Conservation (phyloP, 2,113 vertebrate species). For the Heterotilapia buettikoferi region DNA sequence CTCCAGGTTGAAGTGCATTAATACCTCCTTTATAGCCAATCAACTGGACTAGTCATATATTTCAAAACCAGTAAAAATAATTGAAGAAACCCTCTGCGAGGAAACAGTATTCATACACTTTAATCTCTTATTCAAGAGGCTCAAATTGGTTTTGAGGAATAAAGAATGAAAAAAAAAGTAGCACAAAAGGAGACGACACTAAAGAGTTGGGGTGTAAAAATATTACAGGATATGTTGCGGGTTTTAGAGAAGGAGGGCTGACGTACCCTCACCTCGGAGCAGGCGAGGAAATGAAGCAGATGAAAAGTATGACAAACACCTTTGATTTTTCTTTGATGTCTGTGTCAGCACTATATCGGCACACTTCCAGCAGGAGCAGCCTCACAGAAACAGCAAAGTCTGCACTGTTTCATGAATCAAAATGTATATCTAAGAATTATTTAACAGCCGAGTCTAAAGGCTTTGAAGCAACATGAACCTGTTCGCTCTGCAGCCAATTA, state of each 20-base stretch:
- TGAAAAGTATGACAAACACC: conserved; percentile 45
- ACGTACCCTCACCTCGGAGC: conserved; percentile 10
- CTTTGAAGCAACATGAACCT: neutral
- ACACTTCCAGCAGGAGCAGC: conserved; percentile 37
- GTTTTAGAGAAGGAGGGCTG: neutral
- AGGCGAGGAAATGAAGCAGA: conserved; percentile 27
- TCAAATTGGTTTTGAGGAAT: conserved; percentile 39
- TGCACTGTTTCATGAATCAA: conserved; percentile 18
- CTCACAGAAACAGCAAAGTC: conserved; percentile 18
- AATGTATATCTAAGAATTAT: conserved; percentile 25
- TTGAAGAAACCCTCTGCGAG: conserved; percentile 35
- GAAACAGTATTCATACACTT: conserved; percentile 52
- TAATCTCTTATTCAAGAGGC: conserved; percentile 53
- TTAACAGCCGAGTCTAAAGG: conserved; percentile 1
- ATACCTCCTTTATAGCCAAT: conserved; percentile 65
- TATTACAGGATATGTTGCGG: neutral
- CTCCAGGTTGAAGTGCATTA: conserved; percentile 64
- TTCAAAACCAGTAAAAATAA: conserved; percentile 55
- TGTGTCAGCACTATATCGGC: conserved; percentile 32
- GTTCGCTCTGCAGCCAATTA: neutral
- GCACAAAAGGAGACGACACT: conserved; percentile 12
- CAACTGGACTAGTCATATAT: conserved; percentile 51
- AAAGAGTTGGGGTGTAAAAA: conserved; percentile 16
- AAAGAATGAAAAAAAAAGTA: conserved; percentile 11
- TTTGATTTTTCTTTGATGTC: conserved; percentile 48